Evolutionary conservation across 2,888 invertebrate species (phyloP).

Genomic region (Acrobasis repandana): DNA sequence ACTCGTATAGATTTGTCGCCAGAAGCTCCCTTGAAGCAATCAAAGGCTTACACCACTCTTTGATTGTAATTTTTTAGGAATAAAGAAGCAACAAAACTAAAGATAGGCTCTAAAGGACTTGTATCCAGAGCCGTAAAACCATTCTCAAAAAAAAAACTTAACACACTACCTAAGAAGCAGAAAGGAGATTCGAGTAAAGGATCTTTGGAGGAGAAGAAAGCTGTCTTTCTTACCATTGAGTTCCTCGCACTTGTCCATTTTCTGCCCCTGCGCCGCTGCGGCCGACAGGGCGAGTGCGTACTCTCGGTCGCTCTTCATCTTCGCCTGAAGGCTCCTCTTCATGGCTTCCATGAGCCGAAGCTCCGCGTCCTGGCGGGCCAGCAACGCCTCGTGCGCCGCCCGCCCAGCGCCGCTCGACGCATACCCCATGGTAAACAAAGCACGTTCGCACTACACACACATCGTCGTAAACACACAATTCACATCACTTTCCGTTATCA

Average conservation of each 20-base stretch:
- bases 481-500: slow-evolving; percentile 75
- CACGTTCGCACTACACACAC: slow-evolving; percentile 62
- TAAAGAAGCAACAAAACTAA: too few species aligned
- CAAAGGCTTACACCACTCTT: too few species aligned
- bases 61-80: too few species aligned
- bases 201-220: neutral
- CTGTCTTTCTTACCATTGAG: slow-evolving; percentile 81
- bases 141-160: too few species aligned
- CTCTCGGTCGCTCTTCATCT: slow-evolving; percentile 96
- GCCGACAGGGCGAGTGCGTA: slow-evolving; percentile 92
- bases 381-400: slow-evolving; percentile 94
- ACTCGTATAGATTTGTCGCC: too few species aligned
- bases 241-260: slow-evolving; percentile 90
- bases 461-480: slow-evolving; percentile 75
- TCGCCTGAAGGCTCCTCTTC: slow-evolving; percentile 92
- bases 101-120: too few species aligned
- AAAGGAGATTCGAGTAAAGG: too few species aligned
- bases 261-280: slow-evolving; percentile 92
- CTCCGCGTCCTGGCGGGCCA: slow-evolving; percentile 96
- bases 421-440: slow-evolving; percentile 87
- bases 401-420: slow-evolving; percentile 93
- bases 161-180: neutral
- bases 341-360: slow-evolving; percentile 95
- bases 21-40: too few species aligned
- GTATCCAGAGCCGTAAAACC: too few species aligned